Conservation (phyloP, 2,797 vertebrate species). For the Lacerta agilis region DNA sequence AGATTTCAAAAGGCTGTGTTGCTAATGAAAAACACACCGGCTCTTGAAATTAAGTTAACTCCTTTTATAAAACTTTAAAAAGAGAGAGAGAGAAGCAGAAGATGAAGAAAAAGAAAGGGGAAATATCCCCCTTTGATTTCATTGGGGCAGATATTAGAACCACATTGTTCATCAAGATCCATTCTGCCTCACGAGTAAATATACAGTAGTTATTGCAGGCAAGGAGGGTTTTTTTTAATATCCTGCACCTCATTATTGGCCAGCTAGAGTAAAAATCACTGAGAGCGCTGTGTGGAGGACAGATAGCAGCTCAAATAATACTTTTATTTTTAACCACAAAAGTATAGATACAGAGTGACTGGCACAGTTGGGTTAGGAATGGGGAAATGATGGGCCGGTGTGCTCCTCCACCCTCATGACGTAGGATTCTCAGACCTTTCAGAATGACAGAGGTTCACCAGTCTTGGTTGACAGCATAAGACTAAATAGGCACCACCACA, state of each 20-base stretch:
- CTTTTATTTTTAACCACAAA: background rate
- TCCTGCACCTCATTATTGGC: conserved; percentile 1
- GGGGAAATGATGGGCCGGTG: background rate
- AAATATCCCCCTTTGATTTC: conserved; percentile 63
- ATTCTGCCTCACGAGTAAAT: conserved; percentile 64
- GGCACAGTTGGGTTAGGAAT: background rate
- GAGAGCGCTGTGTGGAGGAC: background rate
- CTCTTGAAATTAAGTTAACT: conserved; percentile 80
- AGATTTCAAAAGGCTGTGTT: conserved; percentile 78
- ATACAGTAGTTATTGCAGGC: conserved; percentile 30
- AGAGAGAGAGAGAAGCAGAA: conserved; percentile 5
- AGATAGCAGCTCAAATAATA: background rate
- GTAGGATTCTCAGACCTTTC: background rate
- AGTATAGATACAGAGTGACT: background rate
- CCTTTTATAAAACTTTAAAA: conserved; percentile 62
- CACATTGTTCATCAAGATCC: conserved; percentile 55
- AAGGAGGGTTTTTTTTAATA: background rate
- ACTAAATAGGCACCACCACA: background rate
- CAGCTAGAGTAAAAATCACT: conserved; percentile 35
- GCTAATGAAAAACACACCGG: conserved; percentile 82
- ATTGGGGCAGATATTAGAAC: conserved; percentile 67
- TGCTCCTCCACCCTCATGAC: background rate
- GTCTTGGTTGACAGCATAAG: background rate
- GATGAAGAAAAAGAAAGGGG: conserved; percentile 29
- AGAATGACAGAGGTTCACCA: background rate